Evolutionary conservation across 1,140 invertebrate species (phyloP).

Genomic region (Galleria mellonella): DNA sequence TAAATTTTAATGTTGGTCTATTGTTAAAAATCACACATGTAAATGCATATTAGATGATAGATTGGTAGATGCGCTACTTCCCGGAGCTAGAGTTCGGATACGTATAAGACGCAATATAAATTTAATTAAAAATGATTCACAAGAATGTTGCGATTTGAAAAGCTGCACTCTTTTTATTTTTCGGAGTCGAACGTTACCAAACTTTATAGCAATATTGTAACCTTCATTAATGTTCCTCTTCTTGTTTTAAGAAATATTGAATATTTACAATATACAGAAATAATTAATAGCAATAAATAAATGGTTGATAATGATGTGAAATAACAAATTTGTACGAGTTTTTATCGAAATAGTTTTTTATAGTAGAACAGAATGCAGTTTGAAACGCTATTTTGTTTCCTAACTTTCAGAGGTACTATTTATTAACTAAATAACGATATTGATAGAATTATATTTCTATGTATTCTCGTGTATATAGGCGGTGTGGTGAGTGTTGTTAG

Average conservation of each 20-base stretch:
- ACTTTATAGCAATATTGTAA: constrained; percentile 69
- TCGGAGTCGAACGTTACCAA: constrained; percentile 68
- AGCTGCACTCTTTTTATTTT: constrained; percentile 69
- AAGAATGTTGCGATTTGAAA: constrained; percentile 74
- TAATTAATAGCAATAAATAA: constrained; percentile 75
- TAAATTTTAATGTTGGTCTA: constrained; percentile 25
- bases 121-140: constrained; percentile 25
- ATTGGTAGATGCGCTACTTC: constrained; percentile 71
- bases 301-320: constrained; percentile 63
- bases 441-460: constrained; percentile 72
- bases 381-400: constrained; percentile 73
- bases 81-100: constrained; percentile 49
- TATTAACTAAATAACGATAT: constrained; percentile 68
- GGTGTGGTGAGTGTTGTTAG: constrained; percentile 45
- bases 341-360: constrained; percentile 73
- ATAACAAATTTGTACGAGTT: constrained; percentile 72
- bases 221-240: constrained; percentile 75
- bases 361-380: constrained; percentile 70
- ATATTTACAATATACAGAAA: constrained; percentile 74
- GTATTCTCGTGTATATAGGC: constrained; percentile 61
- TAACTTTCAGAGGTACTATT: constrained; percentile 75
- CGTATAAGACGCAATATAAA: constrained; percentile 30
- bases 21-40: constrained; percentile 25
- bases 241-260: constrained; percentile 75
- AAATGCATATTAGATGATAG: constrained; percentile 59